Evolutionary conservation across 2,113 vertebrate genomes (phyloP).

Genomic region (Coturnix japonica): DNA sequence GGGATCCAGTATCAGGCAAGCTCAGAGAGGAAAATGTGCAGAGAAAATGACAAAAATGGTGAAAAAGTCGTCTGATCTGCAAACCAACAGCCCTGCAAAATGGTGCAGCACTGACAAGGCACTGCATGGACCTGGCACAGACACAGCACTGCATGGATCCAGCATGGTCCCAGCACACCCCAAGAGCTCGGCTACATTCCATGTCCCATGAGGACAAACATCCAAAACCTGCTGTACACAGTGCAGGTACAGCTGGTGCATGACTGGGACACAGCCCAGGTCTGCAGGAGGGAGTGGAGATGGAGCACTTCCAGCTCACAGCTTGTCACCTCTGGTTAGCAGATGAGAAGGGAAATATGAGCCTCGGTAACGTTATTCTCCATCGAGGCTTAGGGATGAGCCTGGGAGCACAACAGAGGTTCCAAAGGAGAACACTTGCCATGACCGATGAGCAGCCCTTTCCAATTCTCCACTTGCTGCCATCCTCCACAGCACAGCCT

Average conservation of each 20-base stretch:
- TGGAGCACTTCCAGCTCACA: not conserved
- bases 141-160: not conserved
- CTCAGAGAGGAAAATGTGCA: not conserved
- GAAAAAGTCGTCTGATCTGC: not conserved
- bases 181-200: no score
- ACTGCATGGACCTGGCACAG: not conserved
- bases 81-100: not conserved
- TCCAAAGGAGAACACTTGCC: not conserved
- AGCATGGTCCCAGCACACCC: no score
- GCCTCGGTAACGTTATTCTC: not conserved
- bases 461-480: not conserved
- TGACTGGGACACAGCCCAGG: not conserved
- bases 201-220: fast-evolving
- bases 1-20: not conserved
- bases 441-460: not conserved
- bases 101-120: not conserved
- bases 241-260: not conserved
- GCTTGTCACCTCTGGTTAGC: not conserved
- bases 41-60: not conserved
- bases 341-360: not conserved
- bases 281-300: not conserved
- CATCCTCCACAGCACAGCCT: not conserved
- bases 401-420: not conserved
- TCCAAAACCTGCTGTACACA: no score
- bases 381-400: fast-evolving